Base-by-base conservation (phyloP, 1,140 invertebrate species). In the Metaphire vulgaris region DNA sequence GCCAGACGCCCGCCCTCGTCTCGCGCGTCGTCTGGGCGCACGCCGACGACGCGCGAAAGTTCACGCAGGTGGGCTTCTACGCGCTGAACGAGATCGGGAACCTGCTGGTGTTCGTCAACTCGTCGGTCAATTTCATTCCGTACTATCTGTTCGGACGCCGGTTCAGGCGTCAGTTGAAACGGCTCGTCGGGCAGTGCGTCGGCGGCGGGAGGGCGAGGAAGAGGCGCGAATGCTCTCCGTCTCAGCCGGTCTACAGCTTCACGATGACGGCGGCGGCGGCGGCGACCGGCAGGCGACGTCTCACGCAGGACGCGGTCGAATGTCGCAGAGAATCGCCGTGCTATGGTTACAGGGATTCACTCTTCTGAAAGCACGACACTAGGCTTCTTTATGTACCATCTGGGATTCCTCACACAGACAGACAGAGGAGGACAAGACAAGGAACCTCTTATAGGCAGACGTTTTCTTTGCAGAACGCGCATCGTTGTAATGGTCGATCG, bases 101-200 rank as follows among this genome's bases (percentile, higher is more conserved):
- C 77, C 84, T 86, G 72, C 77, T 86, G 1, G 82, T 86, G 34
- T 81, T 83, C 26, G 74, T 86, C 14, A 86, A 86, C 79, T 86
- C 85, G 56, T 84, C 85, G 31, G 82, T 85, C 70, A 86, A 86
- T 78, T 84, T 86, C 72, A 81, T 86, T 16, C 85, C 85, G 73
- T 86, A 86, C 80, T 86, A 86, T 76, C 84, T 86, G 71, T 86
- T 86, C 74, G 84, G 85, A 33, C 79, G 81, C 71, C 80, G 81
- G 70, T 86, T 86, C 76, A 80, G 85, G 6, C 41, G 41, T 6
- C 41, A 56, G 41, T 21, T 56, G 41, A 6, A 12, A 21, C 6
- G 41, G 41, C 6, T 56, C 41, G 41, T 56, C 6, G 6, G 21
- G 41, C 6, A 56, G 41, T 56, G 41, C 41, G 6, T 12, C 21